Evolutionary conservation across 2,113 vertebrate species (phyloP), one percentile per base, ranked within the genome.

Genomic region (Rousettus leschenaultii): DNA sequence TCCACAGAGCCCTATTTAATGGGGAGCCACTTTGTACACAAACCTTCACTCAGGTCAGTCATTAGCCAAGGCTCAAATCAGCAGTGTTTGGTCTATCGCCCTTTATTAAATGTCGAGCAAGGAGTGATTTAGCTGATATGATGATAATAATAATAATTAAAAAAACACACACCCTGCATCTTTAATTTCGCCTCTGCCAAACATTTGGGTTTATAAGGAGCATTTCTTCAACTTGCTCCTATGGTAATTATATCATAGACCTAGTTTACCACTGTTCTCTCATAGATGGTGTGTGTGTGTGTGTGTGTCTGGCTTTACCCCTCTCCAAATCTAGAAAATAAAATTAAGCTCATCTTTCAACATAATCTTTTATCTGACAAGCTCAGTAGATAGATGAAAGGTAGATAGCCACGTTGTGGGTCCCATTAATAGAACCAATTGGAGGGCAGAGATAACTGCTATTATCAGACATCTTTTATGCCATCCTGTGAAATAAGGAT

Each of bases 1-100:
- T 97, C 98, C 98, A 98, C 98, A 98, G 97, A 98, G 98, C 98
- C 19, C 86, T 98, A 96, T 98, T 98, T 90, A 97, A 97, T 87
- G 97, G 97, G 97, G 98, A 98, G 98, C 95, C 92, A 88, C 97
- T 98, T 90, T 93, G 97, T 97, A 97, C 96, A 98, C 96, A 98
- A 97, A 96, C 96, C 87, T 5, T 94, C 2, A 79, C 98, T 95
- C 97, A 98, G 98, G 97, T 87, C 97, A 93, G 98, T 94, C 92
- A 22, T 86, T 93, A 98, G 82, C 97, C 97, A 98, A 92, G 93
- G 95, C 98, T 97, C 96, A 95, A 61, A 98, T 97, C 98, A 97
- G 97, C 80, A 71, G 91, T 66, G 96, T 98, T 97, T 94, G 97
- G 92, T 97, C 93, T 98, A 97, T 96, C 98, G 89, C 96, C 21